Base-by-base conservation (phyloP, 2,113 vertebrate genomes). In the Apistogramma diplotaenia region DNA sequence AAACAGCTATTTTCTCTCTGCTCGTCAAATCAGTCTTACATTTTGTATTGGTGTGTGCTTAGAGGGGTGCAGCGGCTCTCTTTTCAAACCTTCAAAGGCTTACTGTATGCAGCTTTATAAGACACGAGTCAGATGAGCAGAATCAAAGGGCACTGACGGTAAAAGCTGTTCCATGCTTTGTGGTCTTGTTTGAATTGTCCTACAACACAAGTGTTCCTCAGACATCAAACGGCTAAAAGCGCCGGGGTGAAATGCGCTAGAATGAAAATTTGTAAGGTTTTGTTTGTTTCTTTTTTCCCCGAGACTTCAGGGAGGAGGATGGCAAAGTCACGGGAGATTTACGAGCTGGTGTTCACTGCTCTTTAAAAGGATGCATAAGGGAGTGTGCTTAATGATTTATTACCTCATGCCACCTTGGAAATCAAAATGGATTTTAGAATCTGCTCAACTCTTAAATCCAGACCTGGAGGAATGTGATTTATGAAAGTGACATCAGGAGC, bases 351-450 rank as follows among this genome's bases (percentile, higher is more conserved):
- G 76, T 82, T 90, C 88, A 72, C 84, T 65, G 83, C 87, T 91
- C 86, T 90, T 93, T 83, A 92, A 93, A 80, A 82, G 81, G 86
- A 92, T 82, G 92, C 87, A 86, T 83, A 80, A 79, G 72, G 83
- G 83, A 90, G 79, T 73, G 85, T 37, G 59, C 83, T 88, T 90
- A 92, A 92, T 94, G 93, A 94, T 94, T 93, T 93, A 93, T 93
- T 86, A 82, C 89, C 76, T 70, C 25, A 12, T 75, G 86, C 87
- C 90, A 85, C 86, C 46, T 83, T 91, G 84, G 83, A 91, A 93
- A 93, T 94, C 93, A 93, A 91, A 94, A 94, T 93, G 89, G 91
- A 93, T 94, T 94, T 93, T 89, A 91, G 90, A 91, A 91, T 93
- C 78, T 85, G 84, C 83, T 91, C 83, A 77, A 91, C 81, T 93